A percentile compares a stretch with the other conserved stretches of the same genome.
These are phyloP conservation scores for Cremastinae sp. DNA, from an alignment of 2,888 invertebrate species.

Conservation along the genomic window DNA sequence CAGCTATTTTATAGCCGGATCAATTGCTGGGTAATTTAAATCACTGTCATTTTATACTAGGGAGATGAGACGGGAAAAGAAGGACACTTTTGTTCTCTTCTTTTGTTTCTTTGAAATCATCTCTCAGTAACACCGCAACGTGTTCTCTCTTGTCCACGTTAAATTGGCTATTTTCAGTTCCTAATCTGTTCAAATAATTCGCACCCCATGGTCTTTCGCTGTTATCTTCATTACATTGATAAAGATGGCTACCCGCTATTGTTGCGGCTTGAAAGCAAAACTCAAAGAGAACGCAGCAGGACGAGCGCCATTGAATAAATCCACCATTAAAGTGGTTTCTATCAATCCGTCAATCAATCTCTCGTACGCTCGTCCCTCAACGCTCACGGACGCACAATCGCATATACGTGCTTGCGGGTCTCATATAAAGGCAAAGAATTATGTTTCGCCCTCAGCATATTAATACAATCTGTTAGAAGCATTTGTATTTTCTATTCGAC, in stretches of 20 bases:
- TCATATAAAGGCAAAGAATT: too few species aligned
- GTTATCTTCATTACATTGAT: conserved; percentile 4
- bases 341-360: conserved; percentile 52
- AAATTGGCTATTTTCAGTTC: not conserved
- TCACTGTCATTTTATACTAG: too few species aligned
- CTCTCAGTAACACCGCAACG: too few species aligned
- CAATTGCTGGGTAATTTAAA: too few species aligned
- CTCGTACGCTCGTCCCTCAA: conserved; percentile 45
- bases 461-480: too few species aligned
- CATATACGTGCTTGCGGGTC: not conserved
- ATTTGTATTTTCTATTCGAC: too few species aligned
- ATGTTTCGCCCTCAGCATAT: too few species aligned
- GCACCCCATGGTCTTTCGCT: conserved; percentile 20
- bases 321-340: conserved; percentile 47
- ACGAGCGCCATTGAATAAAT: conserved; percentile 22
- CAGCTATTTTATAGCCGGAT: too few species aligned
- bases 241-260: conserved; percentile 9
- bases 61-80: too few species aligned
- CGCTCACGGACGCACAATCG: conserved; percentile 29
- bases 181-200: conserved; percentile 47
- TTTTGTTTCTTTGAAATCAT: too few species aligned
- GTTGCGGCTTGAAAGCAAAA: conserved; percentile 21
- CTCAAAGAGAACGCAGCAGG: conserved; percentile 31
- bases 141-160: too few species aligned
- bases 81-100: too few species aligned